Percentiles rank a stretch among this genome's conserved stretches.
These are phyloP conservation scores for Mycalesis mineus DNA, from an alignment of 2,888 invertebrate species.

Conservation along the genomic window DNA sequence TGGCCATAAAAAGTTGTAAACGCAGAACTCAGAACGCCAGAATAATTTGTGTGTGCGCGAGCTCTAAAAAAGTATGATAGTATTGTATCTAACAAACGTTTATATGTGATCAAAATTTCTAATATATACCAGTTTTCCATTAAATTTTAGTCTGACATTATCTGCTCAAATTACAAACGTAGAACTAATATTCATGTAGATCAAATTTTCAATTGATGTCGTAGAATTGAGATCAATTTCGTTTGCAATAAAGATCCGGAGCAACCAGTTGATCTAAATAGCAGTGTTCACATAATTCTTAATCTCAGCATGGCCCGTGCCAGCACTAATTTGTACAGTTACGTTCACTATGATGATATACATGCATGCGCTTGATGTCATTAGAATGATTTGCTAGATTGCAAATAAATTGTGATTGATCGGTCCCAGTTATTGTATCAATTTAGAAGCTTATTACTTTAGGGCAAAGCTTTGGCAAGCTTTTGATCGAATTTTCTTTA, in stretches of 20 bases:
- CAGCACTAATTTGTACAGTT: conserved; percentile 11
- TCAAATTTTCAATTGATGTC: conserved; percentile 4
- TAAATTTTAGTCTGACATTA: not conserved
- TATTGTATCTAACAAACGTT: too few relatives aligned
- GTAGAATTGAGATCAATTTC: conserved; percentile 14
- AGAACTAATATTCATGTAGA: conserved; percentile 1
- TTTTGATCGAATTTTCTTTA: not conserved
- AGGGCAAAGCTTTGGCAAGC: not conserved
- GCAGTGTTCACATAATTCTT: conserved; percentile 13
- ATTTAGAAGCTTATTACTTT: not conserved
- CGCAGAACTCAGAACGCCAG: too few relatives aligned
- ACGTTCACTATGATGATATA: conserved; percentile 1
- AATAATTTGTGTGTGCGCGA: too few relatives aligned
- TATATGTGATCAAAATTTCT: too few relatives aligned
- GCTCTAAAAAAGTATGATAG: too few relatives aligned
- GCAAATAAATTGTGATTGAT: not conserved
- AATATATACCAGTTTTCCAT: too few relatives aligned
- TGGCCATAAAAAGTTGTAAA: too few relatives aligned
- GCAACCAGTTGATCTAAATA: conserved; percentile 9
- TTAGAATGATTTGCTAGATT: conserved; percentile 1
- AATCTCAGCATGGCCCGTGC: conserved; percentile 11
- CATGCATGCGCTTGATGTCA: not conserved
- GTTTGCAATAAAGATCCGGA: conserved; percentile 5
- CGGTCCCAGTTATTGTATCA: not conserved
- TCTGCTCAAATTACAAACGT: not conserved